Conservation (phyloP, 1,140 invertebrate species). For the Drusus annulatus region DNA sequence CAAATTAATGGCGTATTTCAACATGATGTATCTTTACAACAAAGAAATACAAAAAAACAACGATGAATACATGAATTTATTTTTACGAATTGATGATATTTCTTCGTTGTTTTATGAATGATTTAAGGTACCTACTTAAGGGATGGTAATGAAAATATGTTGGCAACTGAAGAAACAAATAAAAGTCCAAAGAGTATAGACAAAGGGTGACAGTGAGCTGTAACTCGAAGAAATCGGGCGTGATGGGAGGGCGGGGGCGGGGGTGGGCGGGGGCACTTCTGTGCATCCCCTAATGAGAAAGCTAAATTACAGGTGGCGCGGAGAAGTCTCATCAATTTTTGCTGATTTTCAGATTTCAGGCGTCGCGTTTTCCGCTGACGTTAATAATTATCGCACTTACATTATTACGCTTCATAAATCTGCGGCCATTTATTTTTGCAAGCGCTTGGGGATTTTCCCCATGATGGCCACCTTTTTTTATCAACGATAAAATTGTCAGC, state of each 20-base stretch:
- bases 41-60: no score
- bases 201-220: slow-evolving; percentile 34
- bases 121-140: no score
- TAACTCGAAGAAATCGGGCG: background rate
- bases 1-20: no score
- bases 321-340: slow-evolving; percentile 45
- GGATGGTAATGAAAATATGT: no score
- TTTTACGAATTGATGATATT: no score
- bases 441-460: no score
- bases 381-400: slow-evolving; percentile 10
- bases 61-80: no score
- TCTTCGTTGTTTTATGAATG: no score
- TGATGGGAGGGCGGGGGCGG: background rate
- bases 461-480: no score
- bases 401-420: background rate
- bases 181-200: background rate
- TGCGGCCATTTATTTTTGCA: background rate
- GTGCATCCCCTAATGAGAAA: slow-evolving; percentile 49
- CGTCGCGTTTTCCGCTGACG: slow-evolving; percentile 2
- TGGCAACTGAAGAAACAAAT: no score
- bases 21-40: no score
- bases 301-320: slow-evolving; percentile 51
- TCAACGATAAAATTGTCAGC: no score
- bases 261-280: slow-evolving; percentile 9
- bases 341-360: slow-evolving; percentile 44